Evolutionary conservation across 2,888 invertebrate species (phyloP).

Genomic region (Seira sanloemensis): DNA sequence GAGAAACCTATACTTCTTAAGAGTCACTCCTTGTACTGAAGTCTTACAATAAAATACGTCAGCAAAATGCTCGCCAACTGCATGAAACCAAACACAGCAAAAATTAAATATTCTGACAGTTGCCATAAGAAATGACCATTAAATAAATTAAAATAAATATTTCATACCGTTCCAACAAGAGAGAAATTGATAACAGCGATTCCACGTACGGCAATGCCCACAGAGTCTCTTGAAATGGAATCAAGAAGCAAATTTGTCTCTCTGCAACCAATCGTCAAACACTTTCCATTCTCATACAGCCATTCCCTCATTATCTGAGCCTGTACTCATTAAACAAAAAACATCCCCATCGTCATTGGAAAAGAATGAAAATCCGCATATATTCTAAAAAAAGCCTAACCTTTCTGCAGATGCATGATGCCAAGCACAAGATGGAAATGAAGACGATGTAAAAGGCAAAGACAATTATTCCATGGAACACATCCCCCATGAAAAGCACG

Average conservation of each 20-base stretch:
- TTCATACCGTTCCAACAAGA: slow-evolving; percentile 53
- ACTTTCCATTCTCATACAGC: slow-evolving; percentile 43
- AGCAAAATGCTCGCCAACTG: slow-evolving; percentile 46
- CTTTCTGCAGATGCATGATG: slow-evolving; percentile 41
- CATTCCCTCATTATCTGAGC: slow-evolving; percentile 36
- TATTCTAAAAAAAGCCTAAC: slow-evolving; percentile 16
- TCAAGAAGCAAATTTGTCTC: slow-evolving; percentile 36
- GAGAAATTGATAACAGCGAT: slow-evolving; percentile 35
- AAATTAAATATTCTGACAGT: background rate
- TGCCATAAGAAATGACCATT: background rate
- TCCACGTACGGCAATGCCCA: slow-evolving; percentile 32
- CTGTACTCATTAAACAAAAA: too few species aligned
- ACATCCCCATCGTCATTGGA: too few species aligned
- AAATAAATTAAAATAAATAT: background rate
- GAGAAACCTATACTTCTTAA: too few species aligned
- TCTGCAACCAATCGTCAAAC: slow-evolving; percentile 30
- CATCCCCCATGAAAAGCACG: slow-evolving; percentile 38
- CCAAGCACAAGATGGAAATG: slow-evolving; percentile 2
- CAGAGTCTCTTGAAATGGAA: slow-evolving; percentile 36
- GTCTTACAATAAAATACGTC: slow-evolving; percentile 41
- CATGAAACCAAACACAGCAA: background rate
- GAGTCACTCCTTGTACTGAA: slow-evolving; percentile 42
- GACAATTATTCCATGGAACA: slow-evolving; percentile 27
- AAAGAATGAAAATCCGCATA: background rate
- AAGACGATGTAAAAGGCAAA: slow-evolving; percentile 29